Evolutionary conservation across 2,888 invertebrate genomes (phyloP).

Genomic region (Folsomia candida): DNA sequence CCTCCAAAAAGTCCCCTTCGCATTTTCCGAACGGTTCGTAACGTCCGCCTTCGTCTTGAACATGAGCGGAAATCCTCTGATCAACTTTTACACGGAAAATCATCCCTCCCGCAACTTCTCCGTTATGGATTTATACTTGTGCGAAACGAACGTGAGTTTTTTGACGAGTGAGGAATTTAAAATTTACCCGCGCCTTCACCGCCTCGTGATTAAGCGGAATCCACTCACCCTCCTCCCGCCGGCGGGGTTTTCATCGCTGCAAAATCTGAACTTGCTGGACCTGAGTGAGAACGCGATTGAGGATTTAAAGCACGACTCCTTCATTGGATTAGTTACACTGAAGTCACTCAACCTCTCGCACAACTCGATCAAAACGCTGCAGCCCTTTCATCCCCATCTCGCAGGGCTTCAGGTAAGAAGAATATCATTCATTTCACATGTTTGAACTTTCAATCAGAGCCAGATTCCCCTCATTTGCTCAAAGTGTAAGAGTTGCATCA

Average conservation of each 20-base stretch:
- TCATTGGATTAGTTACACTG: conserved; percentile 73
- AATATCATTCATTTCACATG: neutral
- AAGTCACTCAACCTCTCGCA: conserved; percentile 76
- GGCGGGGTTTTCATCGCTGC: conserved; percentile 75
- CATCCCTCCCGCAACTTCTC: conserved; percentile 68
- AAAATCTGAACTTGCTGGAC: conserved; percentile 73
- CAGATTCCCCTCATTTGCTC: no score
- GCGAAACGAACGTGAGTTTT: conserved; percentile 74
- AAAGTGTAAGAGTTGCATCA: no score
- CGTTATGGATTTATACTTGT: conserved; percentile 78
- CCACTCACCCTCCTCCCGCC: conserved; percentile 80
- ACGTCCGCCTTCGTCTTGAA: conserved; percentile 70
- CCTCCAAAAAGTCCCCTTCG: conserved; percentile 75
- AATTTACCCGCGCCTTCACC: conserved; percentile 71
- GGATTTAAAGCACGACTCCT: conserved; percentile 76
- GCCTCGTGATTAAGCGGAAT: conserved; percentile 67
- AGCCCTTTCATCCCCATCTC: conserved; percentile 73
- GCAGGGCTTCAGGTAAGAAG: conserved; percentile 64
- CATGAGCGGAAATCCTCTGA: conserved; percentile 76
- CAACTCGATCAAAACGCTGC: conserved; percentile 75
- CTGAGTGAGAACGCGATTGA: conserved; percentile 79
- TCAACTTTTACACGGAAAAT: conserved; percentile 68
- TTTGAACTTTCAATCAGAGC: neutral
- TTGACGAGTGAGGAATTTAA: conserved; percentile 82
- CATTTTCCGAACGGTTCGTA: conserved; percentile 71